Evolutionary conservation across 2,888 invertebrate genomes (phyloP), one percentile per base, ranked within the genome.

Genomic region (Caenorhabditis sp.): DNA sequence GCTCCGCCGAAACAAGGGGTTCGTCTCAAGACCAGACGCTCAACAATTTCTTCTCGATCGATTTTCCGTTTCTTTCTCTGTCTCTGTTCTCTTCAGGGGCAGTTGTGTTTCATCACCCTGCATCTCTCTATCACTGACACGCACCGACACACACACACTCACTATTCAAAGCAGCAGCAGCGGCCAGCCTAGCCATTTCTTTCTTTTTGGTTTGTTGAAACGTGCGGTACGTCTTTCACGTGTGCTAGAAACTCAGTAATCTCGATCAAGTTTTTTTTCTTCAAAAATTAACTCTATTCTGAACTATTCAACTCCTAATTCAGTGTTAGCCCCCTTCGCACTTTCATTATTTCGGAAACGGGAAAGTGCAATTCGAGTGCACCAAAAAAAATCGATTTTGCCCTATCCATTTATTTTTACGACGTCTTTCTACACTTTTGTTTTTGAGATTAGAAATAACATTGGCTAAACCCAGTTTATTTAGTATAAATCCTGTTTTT

Each of bases 111-210:
- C 43, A 17, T 14, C 43, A 17, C 43, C 17, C 43, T 43, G 43
- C 43, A 43, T 43, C 43, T 43, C 43, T 43, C 43, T 43, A 43
- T 43, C 43, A 43, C 51, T 51, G 51, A 19, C 51, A 51, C 51
- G 21, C 23, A 19, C 51, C 51, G 51, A 51, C 51, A 51, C 51
- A 51, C 51, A 51, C 51, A 23, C 51, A 51, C 51, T 51, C 51
- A 10, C 43, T 43, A 43, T 43, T 43, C 43, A 43, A 43, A 43
- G 43, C 43, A 43, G 23, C 51, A 51, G 23, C 51, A 51, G 10
- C 51, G 10, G 12, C 51, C 51, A 51, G 23, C 51, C 51, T 23
- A 51, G 51, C 51, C 51, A 43, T 43, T 43, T 43, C 14, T 43
- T 43, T 51, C 51, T 4, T 51, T 51, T 51, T 51, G 43, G 12